Percentiles rank a stretch among this genome's conserved stretches.
phyloP scores from a whole-genome alignment of 1,140 invertebrate species.

The Brachionus calyciflorus region DNA sequence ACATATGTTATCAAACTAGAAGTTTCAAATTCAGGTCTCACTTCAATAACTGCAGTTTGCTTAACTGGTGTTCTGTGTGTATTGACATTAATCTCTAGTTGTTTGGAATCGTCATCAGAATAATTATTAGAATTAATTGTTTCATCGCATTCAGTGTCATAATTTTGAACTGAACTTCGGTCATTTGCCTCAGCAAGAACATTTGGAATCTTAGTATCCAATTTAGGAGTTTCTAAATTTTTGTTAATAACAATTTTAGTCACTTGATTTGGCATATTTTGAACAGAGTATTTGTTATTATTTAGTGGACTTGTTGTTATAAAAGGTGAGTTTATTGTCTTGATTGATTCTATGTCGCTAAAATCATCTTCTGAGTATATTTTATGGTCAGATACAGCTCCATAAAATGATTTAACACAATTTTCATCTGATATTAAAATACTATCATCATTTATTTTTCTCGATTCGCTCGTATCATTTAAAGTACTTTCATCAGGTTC shows the following conservation, averaged over 20 bases:
- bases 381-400: conserved; percentile 16
- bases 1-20: background rate
- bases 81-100: conserved; percentile 6
- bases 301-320: conserved; percentile 3
- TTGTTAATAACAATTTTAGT: conserved; percentile 35
- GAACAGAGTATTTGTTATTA: background rate
- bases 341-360: background rate
- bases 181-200: conserved; percentile 1
- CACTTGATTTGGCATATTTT: conserved; percentile 32
- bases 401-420: conserved; percentile 35
- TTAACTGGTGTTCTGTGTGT: background rate
- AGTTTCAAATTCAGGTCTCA: conserved; percentile 29
- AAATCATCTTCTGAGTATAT: conserved; percentile 8
- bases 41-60: conserved; percentile 9
- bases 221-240: background rate
- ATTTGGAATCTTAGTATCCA: conserved; percentile 5
- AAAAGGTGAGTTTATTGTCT: background rate
- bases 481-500: conserved; percentile 10
- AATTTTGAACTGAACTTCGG: background rate
- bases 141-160: background rate
- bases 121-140: background rate
- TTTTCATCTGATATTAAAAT: conserved; percentile 5
- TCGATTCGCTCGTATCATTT: background rate
- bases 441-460: background rate
- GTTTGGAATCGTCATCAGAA: background rate